Percentiles rank a stretch among this genome's conserved stretches.
phyloP scores from a whole-genome alignment of 2,113 vertebrate species.

The Poeciliopsis turrubarensis region DNA sequence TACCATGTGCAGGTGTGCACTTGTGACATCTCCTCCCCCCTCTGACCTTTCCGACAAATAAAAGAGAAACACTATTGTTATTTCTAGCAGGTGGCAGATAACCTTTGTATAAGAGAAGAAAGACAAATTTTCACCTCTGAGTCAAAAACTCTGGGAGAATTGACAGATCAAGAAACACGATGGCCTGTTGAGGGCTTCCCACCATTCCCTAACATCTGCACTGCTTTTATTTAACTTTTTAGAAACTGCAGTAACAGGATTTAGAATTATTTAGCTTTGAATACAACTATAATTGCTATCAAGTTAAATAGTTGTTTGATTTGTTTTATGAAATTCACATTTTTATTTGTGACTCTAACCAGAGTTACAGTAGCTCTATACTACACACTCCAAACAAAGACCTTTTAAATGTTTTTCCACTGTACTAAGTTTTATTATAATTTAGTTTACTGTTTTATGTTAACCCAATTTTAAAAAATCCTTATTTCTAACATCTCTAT shows the following conservation, averaged over 20 bases:
- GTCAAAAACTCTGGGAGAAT: conserved; percentile 56
- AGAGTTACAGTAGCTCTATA: no score
- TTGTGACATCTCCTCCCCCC: conserved; percentile 47
- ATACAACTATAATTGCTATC: not conserved
- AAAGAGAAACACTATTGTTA: conserved; percentile 16
- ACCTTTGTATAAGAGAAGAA: conserved; percentile 59
- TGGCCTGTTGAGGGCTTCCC: conserved; percentile 25
- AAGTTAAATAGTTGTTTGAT: not conserved
- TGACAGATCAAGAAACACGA: conserved; percentile 53
- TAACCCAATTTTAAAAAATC: no score
- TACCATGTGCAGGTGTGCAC: conserved; percentile 53
- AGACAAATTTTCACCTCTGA: conserved; percentile 60
- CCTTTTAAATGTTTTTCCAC: not conserved
- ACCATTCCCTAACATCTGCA: conserved; percentile 24
- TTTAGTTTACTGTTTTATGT: no score
- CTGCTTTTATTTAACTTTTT: conserved; percentile 21
- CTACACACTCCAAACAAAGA: not conserved
- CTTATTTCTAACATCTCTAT: no score
- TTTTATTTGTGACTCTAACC: not conserved
- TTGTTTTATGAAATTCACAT: not conserved
- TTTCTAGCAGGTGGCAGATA: conserved; percentile 61
- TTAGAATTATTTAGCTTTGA: conserved; percentile 27
- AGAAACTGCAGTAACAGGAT: not conserved
- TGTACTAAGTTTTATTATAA: no score
- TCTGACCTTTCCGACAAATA: conserved; percentile 5